Percentiles rank a stretch among this genome's conserved stretches.
Conservation (phyloP, 1,140 invertebrate species). For the Aphelenchoides fujianensis region DNA sequence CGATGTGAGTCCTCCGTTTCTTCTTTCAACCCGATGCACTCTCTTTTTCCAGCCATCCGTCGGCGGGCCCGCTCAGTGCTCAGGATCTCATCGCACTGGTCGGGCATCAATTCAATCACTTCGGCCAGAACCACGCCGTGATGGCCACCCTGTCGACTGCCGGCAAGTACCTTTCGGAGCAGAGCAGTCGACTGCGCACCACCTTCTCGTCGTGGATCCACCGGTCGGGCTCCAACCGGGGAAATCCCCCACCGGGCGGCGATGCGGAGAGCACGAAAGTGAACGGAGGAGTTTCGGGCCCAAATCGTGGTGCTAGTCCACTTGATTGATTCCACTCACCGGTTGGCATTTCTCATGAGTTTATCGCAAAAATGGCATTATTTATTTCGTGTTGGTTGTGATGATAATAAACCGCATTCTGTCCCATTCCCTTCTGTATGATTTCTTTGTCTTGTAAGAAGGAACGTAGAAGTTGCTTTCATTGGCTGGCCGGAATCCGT, state of each 20-base stretch:
- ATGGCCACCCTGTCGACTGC: constrained; percentile 86
- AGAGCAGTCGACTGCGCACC: constrained; percentile 68
- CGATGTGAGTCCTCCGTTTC: no score
- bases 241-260: background rate
- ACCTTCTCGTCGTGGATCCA: constrained; percentile 32
- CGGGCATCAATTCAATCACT: constrained; percentile 86
- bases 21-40: constrained; percentile 3
- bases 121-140: constrained; percentile 84
- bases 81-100: constrained; percentile 87
- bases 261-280: background rate
- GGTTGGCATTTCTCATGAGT: no score
- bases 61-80: constrained; percentile 83
- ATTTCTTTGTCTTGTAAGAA: no score
- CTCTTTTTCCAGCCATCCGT: constrained; percentile 72
- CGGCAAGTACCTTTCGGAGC: constrained; percentile 82
- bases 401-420: no score
- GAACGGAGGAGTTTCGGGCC: background rate
- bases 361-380: no score
- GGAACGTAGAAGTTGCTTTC: no score
- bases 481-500: no score
- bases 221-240: constrained; percentile 1
- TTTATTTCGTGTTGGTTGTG: no score
- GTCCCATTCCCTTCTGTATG: no score
- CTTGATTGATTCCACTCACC: no score
- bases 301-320: background rate